phyloP scores from a whole-genome alignment of 2,888 invertebrate genomes.

The Sminthurides aquaticus region DNA sequence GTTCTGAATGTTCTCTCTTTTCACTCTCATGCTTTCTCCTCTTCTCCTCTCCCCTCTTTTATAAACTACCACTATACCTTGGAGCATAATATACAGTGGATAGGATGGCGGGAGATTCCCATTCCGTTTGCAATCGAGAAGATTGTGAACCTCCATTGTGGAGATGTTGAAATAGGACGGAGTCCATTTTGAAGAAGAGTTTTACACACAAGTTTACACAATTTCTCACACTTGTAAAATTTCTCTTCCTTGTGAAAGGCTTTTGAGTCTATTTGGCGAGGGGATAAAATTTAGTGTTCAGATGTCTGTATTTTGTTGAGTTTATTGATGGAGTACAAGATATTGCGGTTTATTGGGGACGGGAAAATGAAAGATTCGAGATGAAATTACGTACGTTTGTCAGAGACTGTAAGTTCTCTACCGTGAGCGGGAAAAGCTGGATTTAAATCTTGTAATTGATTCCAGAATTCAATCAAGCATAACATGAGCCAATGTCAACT shows the following conservation, averaged over 20 bases:
- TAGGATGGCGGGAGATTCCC: not conserved
- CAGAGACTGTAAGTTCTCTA: no score
- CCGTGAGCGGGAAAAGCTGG: not conserved
- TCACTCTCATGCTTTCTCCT: not conserved
- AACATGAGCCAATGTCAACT: not conserved
- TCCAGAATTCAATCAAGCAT: not conserved
- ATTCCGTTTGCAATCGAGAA: not conserved
- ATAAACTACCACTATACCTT: not conserved
- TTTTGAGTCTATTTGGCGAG: not conserved
- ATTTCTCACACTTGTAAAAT: not conserved
- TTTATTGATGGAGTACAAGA: no score
- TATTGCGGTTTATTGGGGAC: no score
- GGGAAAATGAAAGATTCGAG: no score
- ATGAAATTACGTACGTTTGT: no score
- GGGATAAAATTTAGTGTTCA: no score
- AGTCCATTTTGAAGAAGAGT: not conserved
- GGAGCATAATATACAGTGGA: no score
- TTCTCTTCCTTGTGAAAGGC: not conserved
- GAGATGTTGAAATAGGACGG: not conserved
- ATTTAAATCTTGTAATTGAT: not conserved
- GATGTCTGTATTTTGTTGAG: not conserved
- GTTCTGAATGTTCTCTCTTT: not conserved
- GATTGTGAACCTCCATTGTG: not conserved
- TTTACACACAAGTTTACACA: not conserved
- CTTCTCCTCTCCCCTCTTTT: not conserved